Evolutionary conservation across 2,888 invertebrate species (phyloP), one percentile per base, ranked within the genome.

Genomic region (Flexamia atlantica): DNA sequence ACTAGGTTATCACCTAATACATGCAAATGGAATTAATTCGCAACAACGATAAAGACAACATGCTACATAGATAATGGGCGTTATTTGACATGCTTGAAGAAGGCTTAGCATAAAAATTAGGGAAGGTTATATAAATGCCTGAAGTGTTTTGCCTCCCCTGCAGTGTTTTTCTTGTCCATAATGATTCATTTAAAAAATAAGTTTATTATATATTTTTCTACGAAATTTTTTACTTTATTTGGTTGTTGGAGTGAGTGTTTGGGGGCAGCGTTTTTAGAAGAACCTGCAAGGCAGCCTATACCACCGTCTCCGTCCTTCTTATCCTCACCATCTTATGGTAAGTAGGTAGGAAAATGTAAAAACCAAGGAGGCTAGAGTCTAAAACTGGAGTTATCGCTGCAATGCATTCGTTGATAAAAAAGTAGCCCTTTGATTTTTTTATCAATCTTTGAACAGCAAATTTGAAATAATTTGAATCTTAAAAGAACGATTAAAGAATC

Each of bases 1-100:
- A 76, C 76, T 76, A 76, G 76, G 76, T 76, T 76, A 76, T 76
- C 76, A 70, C 20, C 64, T 64, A 28, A 64, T 28, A 64, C 7
- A 64, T 64, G 70, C 70, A 40, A 40, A 70, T 70, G 70, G 9
- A 17, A 70, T 40, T 40, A 32, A 70, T 70, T 40, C 32, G 70
- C 36, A 70, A 40, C 32, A 36, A 4, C 4, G 70, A 70, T 70
- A 70, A 70, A 1, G 70, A 9, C 70, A 14, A 20, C 70, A 40
- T 23, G 68, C 70, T 40, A 28, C 64, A 64, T 28, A 30, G 64
- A 64, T 64, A 40, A 40, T 40, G 20, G 20, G 23, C n/a, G 17
- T 23, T 36, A 40, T 23, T 20, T 12, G 32, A 40, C 40, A 40
- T 14, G 20, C n/a, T 4, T 32, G 20, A 23, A 5, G 40, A 20